A percentile compares a stretch with the other conserved stretches of the same genome.
Evolutionary conservation across 2,113 vertebrate genomes (phyloP).

Genomic region (Stomatorhinus ivindoensis): DNA sequence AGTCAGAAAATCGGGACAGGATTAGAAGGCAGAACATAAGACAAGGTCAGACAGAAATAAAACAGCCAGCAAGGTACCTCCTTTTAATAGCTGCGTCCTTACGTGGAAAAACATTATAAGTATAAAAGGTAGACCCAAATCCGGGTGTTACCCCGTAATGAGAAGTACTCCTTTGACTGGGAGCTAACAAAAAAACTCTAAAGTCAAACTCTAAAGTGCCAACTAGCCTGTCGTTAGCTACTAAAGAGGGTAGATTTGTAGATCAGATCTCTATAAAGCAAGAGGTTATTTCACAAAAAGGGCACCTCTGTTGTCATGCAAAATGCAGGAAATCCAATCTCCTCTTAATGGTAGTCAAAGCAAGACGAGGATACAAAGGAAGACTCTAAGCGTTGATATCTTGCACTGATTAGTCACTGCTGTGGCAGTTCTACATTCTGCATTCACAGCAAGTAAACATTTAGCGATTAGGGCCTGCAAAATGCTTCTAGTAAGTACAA

Average conservation of each 20-base stretch:
- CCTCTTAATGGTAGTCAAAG: not conserved
- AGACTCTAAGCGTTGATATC: not conserved
- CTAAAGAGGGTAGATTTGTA: not conserved
- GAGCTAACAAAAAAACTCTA: not conserved
- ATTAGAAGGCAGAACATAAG: not conserved
- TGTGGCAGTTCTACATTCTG: not conserved
- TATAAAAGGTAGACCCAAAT: not conserved
- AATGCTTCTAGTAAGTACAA: not conserved
- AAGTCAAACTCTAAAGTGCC: not conserved
- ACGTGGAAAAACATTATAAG: not conserved
- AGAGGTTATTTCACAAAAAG: not conserved
- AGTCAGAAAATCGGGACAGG: not conserved
- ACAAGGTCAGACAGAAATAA: not conserved
- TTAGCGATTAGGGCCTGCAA: not conserved
- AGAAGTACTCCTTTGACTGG: not conserved
- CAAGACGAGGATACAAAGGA: not conserved
- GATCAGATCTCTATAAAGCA: not conserved
- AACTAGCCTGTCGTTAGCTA: not conserved
- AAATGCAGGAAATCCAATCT: not conserved
- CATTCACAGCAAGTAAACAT: not conserved
- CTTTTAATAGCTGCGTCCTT: not conserved
- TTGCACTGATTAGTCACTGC: not conserved
- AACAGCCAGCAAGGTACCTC: not conserved
- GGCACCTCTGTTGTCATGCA: not conserved
- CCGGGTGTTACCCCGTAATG: not conserved